These are phyloP conservation scores for Silurus asotus DNA, from an alignment of 2,113 vertebrate species.

Conservation along the genomic window DNA sequence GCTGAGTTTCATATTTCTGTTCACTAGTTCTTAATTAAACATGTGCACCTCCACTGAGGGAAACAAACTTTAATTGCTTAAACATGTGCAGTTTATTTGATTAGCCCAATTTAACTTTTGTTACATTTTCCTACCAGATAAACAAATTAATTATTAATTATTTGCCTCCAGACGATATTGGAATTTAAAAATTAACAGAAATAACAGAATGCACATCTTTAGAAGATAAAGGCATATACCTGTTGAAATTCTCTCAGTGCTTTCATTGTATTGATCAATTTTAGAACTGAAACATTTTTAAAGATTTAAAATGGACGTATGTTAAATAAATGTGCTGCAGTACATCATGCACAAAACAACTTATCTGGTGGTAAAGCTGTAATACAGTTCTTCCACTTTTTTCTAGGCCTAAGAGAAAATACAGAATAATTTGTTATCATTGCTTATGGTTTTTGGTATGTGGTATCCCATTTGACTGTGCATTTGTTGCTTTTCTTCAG, in stretches of 20 bases:
- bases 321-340: too few species aligned
- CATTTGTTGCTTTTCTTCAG: constrained; percentile 56
- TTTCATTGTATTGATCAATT: background rate
- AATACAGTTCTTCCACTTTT: background rate
- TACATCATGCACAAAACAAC: background rate
- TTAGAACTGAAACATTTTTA: background rate
- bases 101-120: background rate
- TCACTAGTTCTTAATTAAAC: background rate
- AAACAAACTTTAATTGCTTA: background rate
- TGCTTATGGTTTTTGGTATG: background rate
- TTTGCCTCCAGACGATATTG: background rate
- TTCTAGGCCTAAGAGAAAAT: background rate
- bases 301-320: background rate
- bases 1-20: background rate
- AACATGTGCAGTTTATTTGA: too few species aligned
- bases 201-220: background rate
- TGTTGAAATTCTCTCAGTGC: background rate
- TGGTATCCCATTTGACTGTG: background rate
- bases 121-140: background rate
- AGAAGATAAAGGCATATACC: background rate
- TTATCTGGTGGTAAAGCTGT: background rate
- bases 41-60: background rate
- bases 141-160: background rate
- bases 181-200: background rate
- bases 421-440: background rate